Percentiles rank a stretch among this genome's conserved stretches.
Conservation (phyloP, 2,888 invertebrate species). For the Perithous albicinctus region DNA sequence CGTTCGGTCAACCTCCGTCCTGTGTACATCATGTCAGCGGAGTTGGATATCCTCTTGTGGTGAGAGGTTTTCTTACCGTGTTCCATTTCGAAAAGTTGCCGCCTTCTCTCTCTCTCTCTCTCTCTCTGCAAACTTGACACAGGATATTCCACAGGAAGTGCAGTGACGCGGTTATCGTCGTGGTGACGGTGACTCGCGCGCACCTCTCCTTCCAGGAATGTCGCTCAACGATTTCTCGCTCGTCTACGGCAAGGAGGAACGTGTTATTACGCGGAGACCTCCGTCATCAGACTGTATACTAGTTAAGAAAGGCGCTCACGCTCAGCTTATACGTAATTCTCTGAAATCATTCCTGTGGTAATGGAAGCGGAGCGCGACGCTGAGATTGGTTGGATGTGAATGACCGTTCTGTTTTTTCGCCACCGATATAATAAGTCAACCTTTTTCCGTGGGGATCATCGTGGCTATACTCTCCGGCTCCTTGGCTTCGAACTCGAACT, state of each 20-base stretch:
- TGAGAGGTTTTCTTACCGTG: conserved; percentile 10
- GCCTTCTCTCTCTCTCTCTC: not conserved
- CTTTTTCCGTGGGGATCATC: conserved; percentile 44
- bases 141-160: conserved; percentile 43
- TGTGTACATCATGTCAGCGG: not conserved
- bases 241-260: conserved; percentile 43
- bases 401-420: conserved; percentile 45
- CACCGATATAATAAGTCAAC: conserved; percentile 52
- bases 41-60: conserved; percentile 2
- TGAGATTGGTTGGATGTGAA: conserved; percentile 53
- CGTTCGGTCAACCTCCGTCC: conserved; percentile 7
- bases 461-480: conserved; percentile 2
- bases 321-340: conserved; percentile 45
- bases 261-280: conserved; percentile 55
- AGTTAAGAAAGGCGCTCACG: conserved; percentile 21
- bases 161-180: conserved; percentile 8
- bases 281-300: conserved; percentile 43
- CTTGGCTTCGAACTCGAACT: conserved; percentile 28
- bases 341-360: conserved; percentile 54
- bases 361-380: conserved; percentile 36
- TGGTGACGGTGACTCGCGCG: not conserved
- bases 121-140: conserved; percentile 27
- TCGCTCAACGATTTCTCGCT: conserved; percentile 38
- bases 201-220: conserved; percentile 54
- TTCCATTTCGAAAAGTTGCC: not conserved